Base-by-base conservation (phyloP, 2,888 invertebrate species). In the Harpalus rufipes region DNA sequence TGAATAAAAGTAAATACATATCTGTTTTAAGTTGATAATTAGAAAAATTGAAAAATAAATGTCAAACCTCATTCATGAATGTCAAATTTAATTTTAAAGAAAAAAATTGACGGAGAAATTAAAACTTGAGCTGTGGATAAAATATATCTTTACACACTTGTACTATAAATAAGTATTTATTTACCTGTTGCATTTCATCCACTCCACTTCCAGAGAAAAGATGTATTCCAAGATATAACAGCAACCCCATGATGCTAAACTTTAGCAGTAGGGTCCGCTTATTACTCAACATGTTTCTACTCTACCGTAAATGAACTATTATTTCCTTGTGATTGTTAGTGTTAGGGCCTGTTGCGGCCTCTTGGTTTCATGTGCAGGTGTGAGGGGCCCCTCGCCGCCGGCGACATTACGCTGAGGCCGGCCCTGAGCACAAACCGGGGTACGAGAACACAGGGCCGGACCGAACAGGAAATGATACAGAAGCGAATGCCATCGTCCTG, bases 131-230 rank as follows among this genome's bases (percentile, higher is more conserved):
- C n/a, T n/a, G n/a, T n/a, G n/a, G n/a, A n/a, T n/a, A n/a, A n/a
- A n/a, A n/a, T n/a, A 21, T 32, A 6, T 32, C 32, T 32, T 32
- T 32, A 32, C 32, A 4, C 32, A 32, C 32, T 32, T 32, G 32
- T 32, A 5, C 5, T 4, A 5, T 32, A 32, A 32, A 32, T 32
- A 32, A 32, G 32, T 6, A 32, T 32, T 32, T 51, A 51, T 16
- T 74, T 78, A 78, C 78, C 78, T 78, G 78, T 18, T 74, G 74
- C 18, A 74, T 10, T 76, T 83, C 84, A 74, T 87, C 88, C 14
- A 86, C 84, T 8, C 86, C 87, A 83, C 86, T 86, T 78, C 83
- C 86, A 79, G 80, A 81, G 58, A 81, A 79, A 18, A 86, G 68
- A 79, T 86, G 86, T 44, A 85, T 84, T 32, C 84, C 85, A 16